Base-by-base conservation (phyloP, 2,113 vertebrate genomes). In the Nothocercus julius region DNA sequence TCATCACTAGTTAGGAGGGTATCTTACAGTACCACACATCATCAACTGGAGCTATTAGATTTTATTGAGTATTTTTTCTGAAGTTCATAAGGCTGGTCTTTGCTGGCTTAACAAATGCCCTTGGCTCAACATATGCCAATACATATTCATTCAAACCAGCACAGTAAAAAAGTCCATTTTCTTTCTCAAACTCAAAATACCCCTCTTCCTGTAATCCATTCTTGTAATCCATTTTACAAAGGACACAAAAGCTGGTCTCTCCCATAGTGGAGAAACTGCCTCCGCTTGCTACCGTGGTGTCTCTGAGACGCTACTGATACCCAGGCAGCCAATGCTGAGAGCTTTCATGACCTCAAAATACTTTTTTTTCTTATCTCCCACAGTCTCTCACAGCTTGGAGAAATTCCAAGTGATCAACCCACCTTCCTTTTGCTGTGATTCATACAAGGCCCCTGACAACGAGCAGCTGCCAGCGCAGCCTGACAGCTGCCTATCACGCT, bases 281-380 rank as follows among this genome's bases (percentile, higher is more conserved):
- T 28, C 28, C 45, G 36, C 53, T 82, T 66, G 9, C 7, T 3
- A 13, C 34, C 18, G 9, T 2, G 13, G 11, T 3, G 1, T 38
- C 19, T 74, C 25, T 36, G 22, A 18, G 17, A 40, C 0, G 2
- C 21, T n/a, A 10, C 40, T 11, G 25, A 36, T 32, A 38, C 1
- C 47, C 34, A 18, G 9, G 40, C 81, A 34, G 20, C 13, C 82
- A 70, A 49, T 9, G 18, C 25, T 20, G 15, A 28, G n/a, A 15
- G 13, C 34, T 72, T 61, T 20, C 64, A 67, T 15, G 38, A 56
- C 16, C 45, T 76, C 28, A 25, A 21, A 69, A 7, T 6, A 4
- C 22, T 51, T 40, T 24, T 27, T 28, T 6, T 16, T 87, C n/a
- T 88, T 59, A 21, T 72, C 21, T 21, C 22, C 58, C 40, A 27